These are phyloP conservation scores for Orthosia cruda DNA, from an alignment of 2,888 invertebrate genomes.

Conservation along the genomic window DNA sequence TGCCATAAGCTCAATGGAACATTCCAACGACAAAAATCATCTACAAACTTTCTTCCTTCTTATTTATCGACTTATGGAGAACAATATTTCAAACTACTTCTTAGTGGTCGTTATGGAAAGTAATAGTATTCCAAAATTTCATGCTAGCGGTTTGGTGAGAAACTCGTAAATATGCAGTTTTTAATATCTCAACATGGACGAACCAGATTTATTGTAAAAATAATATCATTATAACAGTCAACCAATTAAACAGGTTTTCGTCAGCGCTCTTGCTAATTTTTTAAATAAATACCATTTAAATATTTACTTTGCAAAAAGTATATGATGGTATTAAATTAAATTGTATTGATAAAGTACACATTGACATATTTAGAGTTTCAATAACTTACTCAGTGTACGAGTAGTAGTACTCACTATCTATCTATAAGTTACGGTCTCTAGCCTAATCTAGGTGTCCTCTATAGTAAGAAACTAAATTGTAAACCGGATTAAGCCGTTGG, in stretches of 20 bases:
- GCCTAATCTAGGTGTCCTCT: conserved; percentile 44
- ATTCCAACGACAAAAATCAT: neutral
- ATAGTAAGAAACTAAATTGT: conserved; percentile 18
- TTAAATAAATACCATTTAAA: too few species aligned
- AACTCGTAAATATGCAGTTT: conserved; percentile 6
- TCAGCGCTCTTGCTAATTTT: too few species aligned
- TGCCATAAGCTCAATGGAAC: neutral
- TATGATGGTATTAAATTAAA: neutral
- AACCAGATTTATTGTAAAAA: neutral
- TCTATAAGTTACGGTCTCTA: neutral
- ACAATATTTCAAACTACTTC: too few species aligned
- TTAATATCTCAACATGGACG: neutral
- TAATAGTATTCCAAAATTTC: too few species aligned
- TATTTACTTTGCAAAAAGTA: too few species aligned
- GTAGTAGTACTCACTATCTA: neutral
- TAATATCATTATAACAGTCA: too few species aligned
- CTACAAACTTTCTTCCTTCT: neutral
- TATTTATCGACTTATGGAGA: too few species aligned
- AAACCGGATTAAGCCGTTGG: conserved; percentile 47
- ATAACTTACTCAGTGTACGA: conserved; percentile 14
- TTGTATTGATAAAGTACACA: conserved; percentile 1
- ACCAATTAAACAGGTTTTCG: too few species aligned
- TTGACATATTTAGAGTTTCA: conserved; percentile 19
- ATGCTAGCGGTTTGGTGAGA: too few species aligned
- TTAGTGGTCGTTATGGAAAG: too few species aligned